Base-by-base conservation (phyloP, 2,888 invertebrate species). In the Pristionchus maxplancki region DNA sequence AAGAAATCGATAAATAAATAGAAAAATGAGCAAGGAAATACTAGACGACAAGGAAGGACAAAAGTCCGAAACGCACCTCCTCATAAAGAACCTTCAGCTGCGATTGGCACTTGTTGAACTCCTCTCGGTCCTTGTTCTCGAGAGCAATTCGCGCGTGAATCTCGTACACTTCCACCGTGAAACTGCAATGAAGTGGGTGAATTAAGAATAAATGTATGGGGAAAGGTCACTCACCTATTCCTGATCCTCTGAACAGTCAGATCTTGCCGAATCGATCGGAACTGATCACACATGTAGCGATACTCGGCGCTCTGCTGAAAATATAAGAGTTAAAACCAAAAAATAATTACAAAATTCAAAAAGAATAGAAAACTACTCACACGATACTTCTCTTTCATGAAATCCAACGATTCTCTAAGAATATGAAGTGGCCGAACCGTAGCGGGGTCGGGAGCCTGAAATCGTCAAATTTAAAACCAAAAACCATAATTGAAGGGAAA, bases 81-180 rank as follows among this genome's bases (percentile, higher is more conserved):
- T 89, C 74, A 95, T 99, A 99, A 53, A 99, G 96, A 96, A 97
- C 97, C 96, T 97, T 97, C 88, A 99, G 96, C 95, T 99, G 99
- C 24, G 98, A 98, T 96, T 99, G 99, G 95, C 99, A 99, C 95
- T 92, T 90, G 88, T 99, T 99, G 95, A 99, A 99, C 95, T 99
- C 99, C 95, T 98, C 98, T 95, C 98, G 98, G 95, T 99, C 99
- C 87, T 98, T 97, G 95, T 96, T 98, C 95, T 99, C 99, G 95
- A 99, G 96, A 85, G 99, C 98, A 94, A 99, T 97, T 88, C 98
- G 96, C 8, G 98, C 99, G 96, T 99, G 99, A 6, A 98, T 98
- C 96, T 99, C 99, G 96, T 99, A 99, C 20, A 99, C 99, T 95
- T 97, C 96, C n/a, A 99, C 97, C 88, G 99, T 98, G 95, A 99